Conservation (phyloP, 2,797 vertebrate genomes). For the Phoxinus dragarum region DNA sequence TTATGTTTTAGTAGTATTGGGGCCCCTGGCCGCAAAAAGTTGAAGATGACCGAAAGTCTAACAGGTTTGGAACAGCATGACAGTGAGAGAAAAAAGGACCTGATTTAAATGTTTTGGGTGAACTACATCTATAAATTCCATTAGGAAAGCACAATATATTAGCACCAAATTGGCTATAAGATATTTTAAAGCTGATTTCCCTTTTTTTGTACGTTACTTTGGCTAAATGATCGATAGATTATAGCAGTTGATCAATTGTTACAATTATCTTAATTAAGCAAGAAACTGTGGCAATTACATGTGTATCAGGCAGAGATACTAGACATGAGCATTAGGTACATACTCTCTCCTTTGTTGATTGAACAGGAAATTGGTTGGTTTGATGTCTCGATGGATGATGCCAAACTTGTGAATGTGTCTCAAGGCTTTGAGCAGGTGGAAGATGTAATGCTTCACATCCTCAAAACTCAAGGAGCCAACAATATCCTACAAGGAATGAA, state of each 20-base stretch:
- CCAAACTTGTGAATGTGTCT: constrained; percentile 94
- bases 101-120: neutral
- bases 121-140: neutral
- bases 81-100: neutral
- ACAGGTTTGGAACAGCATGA: neutral
- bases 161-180: neutral
- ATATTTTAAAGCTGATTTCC: neutral
- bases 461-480: constrained; percentile 88
- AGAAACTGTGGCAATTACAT: neutral
- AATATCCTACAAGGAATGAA: constrained; percentile 83
- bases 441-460: constrained; percentile 93
- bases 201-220: neutral
- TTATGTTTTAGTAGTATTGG: too few species aligned
- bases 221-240: too few species aligned
- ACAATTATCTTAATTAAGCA: neutral
- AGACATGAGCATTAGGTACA: constrained; percentile 65
- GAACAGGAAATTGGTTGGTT: constrained; percentile 83
- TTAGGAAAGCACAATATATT: neutral
- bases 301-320: neutral
- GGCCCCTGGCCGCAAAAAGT: neutral
- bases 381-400: constrained; percentile 96
- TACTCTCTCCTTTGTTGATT: constrained; percentile 87
- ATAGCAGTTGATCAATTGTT: neutral
- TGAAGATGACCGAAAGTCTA: neutral
- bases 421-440: constrained; percentile 90